Evolutionary conservation across 2,888 invertebrate species (phyloP).

Genomic region (Nycteola revayana): DNA sequence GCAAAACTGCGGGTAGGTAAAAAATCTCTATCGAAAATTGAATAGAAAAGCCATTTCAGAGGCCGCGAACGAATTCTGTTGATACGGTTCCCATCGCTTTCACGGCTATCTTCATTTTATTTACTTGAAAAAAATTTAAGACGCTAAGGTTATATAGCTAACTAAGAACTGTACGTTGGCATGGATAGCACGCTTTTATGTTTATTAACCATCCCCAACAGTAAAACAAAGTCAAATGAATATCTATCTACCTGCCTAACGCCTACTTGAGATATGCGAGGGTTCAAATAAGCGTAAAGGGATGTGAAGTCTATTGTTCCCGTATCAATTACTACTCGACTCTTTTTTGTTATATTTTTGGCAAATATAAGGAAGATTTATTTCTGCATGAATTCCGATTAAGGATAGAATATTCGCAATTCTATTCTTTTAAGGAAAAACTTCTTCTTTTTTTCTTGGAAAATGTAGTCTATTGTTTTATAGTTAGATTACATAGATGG

Average conservation of each 20-base stretch:
- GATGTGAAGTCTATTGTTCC: slow-evolving; percentile 4
- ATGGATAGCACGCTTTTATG: slow-evolving; percentile 13
- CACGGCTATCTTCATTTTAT: slow-evolving; percentile 70
- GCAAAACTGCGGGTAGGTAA: slow-evolving; percentile 80
- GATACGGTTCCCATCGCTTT: slow-evolving; percentile 62
- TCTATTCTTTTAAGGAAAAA: no score
- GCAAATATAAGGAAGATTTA: no score
- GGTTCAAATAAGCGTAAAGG: slow-evolving; percentile 7
- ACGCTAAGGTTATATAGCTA: slow-evolving; percentile 33
- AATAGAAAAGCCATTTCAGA: slow-evolving; percentile 80
- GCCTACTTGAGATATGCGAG: slow-evolving; percentile 9
- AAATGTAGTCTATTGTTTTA: no score
- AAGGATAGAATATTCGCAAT: no score
- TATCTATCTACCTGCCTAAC: slow-evolving; percentile 7
- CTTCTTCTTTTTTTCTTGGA: no score
- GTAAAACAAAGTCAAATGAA: slow-evolving; percentile 16
- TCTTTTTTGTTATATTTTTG: no score
- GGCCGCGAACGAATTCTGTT: slow-evolving; percentile 65
- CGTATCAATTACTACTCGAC: neutral
- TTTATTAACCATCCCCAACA: slow-evolving; percentile 20
- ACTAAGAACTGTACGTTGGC: slow-evolving; percentile 15
- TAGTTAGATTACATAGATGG: no score
- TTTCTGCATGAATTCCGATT: no score
- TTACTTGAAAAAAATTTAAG: slow-evolving; percentile 52
- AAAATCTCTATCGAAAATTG: slow-evolving; percentile 82